Evolutionary conservation across 2,888 invertebrate genomes (phyloP), one percentile per base, ranked within the genome.

Genomic region (Odiellus spinosus): DNA sequence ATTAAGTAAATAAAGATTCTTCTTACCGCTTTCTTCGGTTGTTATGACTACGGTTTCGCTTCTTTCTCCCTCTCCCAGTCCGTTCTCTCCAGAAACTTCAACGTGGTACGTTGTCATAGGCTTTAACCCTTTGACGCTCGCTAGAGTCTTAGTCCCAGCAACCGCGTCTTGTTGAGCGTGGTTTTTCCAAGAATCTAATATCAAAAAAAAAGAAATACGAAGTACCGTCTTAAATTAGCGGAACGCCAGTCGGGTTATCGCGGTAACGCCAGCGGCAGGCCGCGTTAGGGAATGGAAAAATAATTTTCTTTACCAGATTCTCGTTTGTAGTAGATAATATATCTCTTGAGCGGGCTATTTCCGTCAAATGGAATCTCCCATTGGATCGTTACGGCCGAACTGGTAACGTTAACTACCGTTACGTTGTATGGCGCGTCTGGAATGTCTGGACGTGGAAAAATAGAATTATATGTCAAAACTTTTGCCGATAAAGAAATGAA

Each of bases 361-460:
- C 57, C 57, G 40, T 53, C 54, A 42, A 55, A 56, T 20, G 54
- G 50, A 6, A 50, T 45, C 35, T 54, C 52, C 57, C 57, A 57
- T 8, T 46, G 46, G 10, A 56, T 33, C 3, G 50, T 49, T 3
- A 52, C 51, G 8, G 50, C 54, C 12, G 56, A 44, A 15, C 56
- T 56, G 10, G 51, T 49, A 3, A 49, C 40, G 32, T 54, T 51
- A 1, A 45, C 40, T 2, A 54, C 51, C 1, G 51, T 38, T 20
- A 54, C 21, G 32, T 51, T 53, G 1, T 42, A 40, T 8, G 54
- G 54, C 2, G 53, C 47, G 34, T 53, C 53, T 2, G 54, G 54
- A 3, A 46, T 48, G 19, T 53, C 54, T 54, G 33, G 20, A 33
- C 20, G n/a, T n/a, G n/a, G n/a, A n/a, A n/a, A n/a, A n/a, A n/a